Evolutionary conservation across 2,113 vertebrate species (phyloP).

Genomic region (Hypanus sabinus): DNA sequence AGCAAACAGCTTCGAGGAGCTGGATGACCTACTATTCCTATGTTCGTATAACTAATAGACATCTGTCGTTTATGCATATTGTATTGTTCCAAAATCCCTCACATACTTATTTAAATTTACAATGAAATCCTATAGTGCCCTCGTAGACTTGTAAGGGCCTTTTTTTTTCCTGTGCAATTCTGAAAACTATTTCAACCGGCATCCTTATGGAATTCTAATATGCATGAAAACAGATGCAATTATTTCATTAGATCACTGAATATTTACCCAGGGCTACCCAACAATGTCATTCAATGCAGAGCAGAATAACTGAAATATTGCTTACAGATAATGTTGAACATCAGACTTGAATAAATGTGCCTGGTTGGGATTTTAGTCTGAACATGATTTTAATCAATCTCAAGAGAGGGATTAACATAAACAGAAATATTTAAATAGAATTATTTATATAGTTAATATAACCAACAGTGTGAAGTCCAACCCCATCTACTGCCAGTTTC

Average conservation of each 20-base stretch:
- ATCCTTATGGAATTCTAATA: background rate
- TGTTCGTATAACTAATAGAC: background rate
- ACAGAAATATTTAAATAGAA: background rate
- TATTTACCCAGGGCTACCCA: background rate
- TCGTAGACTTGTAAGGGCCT: background rate
- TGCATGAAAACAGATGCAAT: background rate
- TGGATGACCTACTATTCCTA: background rate
- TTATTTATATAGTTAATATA: background rate
- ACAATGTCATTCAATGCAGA: background rate
- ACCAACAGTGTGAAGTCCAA: background rate
- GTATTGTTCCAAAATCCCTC: background rate
- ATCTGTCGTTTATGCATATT: background rate
- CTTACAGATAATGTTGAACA: background rate
- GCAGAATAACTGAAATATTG: background rate
- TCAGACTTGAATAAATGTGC: background rate
- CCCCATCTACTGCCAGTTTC: background rate
- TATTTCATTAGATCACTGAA: background rate
- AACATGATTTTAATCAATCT: constrained; percentile 3
- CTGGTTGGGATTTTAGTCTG: background rate
- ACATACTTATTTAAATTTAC: background rate
- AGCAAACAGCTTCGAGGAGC: no score
- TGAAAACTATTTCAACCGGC: background rate
- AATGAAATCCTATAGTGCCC: background rate
- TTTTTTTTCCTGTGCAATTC: background rate
- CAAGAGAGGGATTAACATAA: background rate